phyloP scores from a whole-genome alignment of 1,140 invertebrate genomes.

The Fopius arisanus region DNA sequence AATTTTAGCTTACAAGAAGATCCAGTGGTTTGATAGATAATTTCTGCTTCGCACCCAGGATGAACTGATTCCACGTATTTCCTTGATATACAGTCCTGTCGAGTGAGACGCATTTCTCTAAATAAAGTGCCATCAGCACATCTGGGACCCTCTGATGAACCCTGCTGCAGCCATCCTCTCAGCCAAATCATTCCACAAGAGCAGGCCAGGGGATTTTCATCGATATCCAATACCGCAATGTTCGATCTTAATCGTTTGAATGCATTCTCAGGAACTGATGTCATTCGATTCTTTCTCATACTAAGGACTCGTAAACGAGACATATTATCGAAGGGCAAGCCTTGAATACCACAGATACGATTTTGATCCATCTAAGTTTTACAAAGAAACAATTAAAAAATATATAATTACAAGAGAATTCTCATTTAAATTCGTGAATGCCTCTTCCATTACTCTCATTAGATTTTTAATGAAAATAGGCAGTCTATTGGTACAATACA shows the following conservation, averaged over 20 bases:
- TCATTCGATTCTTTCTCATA: slow-evolving; percentile 80
- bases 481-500: slow-evolving; percentile 11
- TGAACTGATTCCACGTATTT: slow-evolving; percentile 67
- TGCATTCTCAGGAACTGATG: slow-evolving; percentile 75
- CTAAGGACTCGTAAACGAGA: slow-evolving; percentile 80
- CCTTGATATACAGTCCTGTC: slow-evolving; percentile 71
- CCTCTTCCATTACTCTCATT: slow-evolving; percentile 18
- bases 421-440: no score
- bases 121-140: slow-evolving; percentile 79
- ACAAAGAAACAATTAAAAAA: background rate
- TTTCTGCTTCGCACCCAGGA: slow-evolving; percentile 72
- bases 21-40: slow-evolving; percentile 61
- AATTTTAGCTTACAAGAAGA: slow-evolving; percentile 48
- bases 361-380: slow-evolving; percentile 73
- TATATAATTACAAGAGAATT: no score
- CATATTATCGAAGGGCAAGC: slow-evolving; percentile 82
- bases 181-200: slow-evolving; percentile 83
- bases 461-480: background rate
- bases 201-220: slow-evolving; percentile 84
- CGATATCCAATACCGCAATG: slow-evolving; percentile 83
- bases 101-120: slow-evolving; percentile 73
- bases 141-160: slow-evolving; percentile 73
- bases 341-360: slow-evolving; percentile 74
- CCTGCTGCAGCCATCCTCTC: slow-evolving; percentile 80
- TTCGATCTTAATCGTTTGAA: slow-evolving; percentile 80